Base-by-base conservation (phyloP, 2,888 invertebrate species). In the Phytoseiulus persimilis region DNA sequence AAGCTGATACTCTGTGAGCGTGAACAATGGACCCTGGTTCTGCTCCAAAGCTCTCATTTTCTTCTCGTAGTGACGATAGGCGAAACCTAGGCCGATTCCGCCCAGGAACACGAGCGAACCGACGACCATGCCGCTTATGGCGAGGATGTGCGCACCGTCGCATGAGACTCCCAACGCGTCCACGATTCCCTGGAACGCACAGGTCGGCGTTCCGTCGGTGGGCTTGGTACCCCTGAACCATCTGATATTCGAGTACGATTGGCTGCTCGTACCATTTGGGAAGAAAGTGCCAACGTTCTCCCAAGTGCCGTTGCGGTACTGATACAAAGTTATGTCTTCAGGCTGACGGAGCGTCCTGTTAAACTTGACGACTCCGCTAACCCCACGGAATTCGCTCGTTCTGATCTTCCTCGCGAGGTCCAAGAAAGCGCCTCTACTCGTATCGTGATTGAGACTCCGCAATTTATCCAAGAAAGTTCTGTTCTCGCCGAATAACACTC, bases 1-100 rank as follows among this genome's bases (percentile, higher is more conserved):
- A 89, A 97, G 94, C 93, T 98, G 97, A 96, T 97, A 97, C 92
- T 96, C 95, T 92, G 97, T 96, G 83, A 96, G 93, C 31, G 93
- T 93, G 28, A 93, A 92, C 32, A 95, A 92, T 45, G 95, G 93
- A 0, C 96, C 96, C 33, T 95, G 93, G 89, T 95, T 95, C 91
- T 94, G 91, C 94, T 93, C 94, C 0, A 95, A 95, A 39, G 93
- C 93, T 90, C 94, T 93, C n/a, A 96, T 94, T 92, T 93, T 93
- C 90, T 94, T 93, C 90, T 95, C 95, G 92, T 95, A 96, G 89
- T 87, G 87, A 33, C 33, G 87, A 87, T 87, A 87, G 33, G 87
- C 33, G 33, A 31, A 87, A 6, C 33, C 33, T 9, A 11, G 9
- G 6, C 87, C 33, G 11, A 87, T 9, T 11, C 32, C 32, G 0